Conservation (phyloP, 2,888 invertebrate genomes). For the Thera obeliscata region DNA sequence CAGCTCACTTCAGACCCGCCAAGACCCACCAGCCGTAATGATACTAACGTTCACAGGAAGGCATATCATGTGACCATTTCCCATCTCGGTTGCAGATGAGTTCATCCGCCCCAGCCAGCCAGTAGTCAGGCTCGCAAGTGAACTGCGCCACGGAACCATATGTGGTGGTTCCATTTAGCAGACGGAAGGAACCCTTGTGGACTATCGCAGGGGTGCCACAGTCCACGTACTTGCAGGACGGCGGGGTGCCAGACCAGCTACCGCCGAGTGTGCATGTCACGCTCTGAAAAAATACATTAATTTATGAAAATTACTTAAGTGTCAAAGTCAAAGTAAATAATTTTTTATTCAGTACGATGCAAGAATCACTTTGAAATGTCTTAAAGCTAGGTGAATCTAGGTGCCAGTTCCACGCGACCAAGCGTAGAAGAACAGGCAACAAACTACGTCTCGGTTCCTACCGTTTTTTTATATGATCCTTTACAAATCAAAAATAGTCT, state of each 20-base stretch:
- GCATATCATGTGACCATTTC: conserved; percentile 94
- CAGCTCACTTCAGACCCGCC: no score
- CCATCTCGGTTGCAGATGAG: conserved; percentile 92
- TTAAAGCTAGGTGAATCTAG: no score
- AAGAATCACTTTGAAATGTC: no score
- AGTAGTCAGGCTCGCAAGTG: conserved; percentile 92
- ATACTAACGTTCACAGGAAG: conserved; percentile 91
- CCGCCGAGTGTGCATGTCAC: conserved; percentile 94
- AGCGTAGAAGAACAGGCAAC: no score
- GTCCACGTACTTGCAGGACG: conserved; percentile 93
- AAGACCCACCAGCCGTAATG: no score
- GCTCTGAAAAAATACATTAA: conserved; percentile 75
- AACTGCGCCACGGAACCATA: conserved; percentile 92
- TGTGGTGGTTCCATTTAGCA: conserved; percentile 92
- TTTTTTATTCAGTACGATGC: no score
- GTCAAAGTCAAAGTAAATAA: no score
- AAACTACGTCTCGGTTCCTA: no score
- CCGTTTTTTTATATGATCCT: no score
- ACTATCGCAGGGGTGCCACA: conserved; percentile 93
- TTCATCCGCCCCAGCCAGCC: conserved; percentile 89
- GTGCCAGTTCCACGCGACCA: no score
- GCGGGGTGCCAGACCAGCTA: conserved; percentile 91
- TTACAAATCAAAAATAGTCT: no score
- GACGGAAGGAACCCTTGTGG: conserved; percentile 88
- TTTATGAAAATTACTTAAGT: not conserved